Base-by-base conservation (phyloP, 2,113 vertebrate species). In the Cinclus mexicanus region DNA sequence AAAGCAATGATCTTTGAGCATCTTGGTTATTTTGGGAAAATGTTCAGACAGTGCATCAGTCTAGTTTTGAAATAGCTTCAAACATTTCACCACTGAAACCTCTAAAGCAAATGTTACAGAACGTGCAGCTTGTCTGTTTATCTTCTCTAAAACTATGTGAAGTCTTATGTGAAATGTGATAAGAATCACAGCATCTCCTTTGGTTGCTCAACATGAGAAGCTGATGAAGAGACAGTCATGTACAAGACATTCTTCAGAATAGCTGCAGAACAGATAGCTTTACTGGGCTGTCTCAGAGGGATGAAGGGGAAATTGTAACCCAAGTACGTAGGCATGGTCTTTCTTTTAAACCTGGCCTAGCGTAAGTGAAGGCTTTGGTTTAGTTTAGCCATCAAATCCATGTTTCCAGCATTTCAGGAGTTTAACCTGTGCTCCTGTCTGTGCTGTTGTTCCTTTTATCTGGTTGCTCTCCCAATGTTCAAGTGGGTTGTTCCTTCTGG, bases 31-130 rank as follows among this genome's bases (percentile, higher is more conserved):
- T 93, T 95, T 72, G 90, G 79, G 95, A 60, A 87, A 76, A 82
- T 24, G 47, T 72, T 95, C 81, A 71, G 91, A 95, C 75, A 90
- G 70, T 91, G 47, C 81, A 56, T 86, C 83, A 63, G 52, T 93
- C 96, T 91, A 88, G 61, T 89, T 93, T 94, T 96, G 94, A 96
- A 95, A 88, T 61, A n/a, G 95, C 83, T 96, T 93, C 60, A 87
- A 92, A 80, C 83, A 83, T 80, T 74, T 77, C 61, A 96, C 93
- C 77, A 63, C 56, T 85, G 84, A 94, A 94, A 89, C 82, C 87
- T 95, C 89, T 90, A 83, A 95, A 94, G 88, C 53, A 91, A 92
- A 94, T 92, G 92, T 94, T 96, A 86, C 94, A 86, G 89, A 95
- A 60, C 77, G 57, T 87, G 79, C 69, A 70, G 42, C 83, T 90